These are phyloP conservation scores for Pterophyllum scalare DNA, from an alignment of 2,113 vertebrate species.

Conservation along the genomic window DNA sequence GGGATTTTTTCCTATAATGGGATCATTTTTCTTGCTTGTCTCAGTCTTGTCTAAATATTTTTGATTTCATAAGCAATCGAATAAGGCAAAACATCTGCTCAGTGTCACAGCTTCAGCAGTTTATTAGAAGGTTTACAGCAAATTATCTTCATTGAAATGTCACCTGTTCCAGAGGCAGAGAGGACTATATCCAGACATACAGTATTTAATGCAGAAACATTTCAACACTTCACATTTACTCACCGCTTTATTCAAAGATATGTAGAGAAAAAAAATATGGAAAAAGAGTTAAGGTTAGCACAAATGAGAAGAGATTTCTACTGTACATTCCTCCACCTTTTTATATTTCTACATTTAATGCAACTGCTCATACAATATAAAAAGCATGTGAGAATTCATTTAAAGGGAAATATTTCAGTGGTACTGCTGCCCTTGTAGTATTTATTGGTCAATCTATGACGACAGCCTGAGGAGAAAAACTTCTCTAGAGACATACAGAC, in stretches of 20 bases:
- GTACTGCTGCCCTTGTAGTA: slow-evolving; percentile 9
- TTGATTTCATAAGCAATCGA: not conserved
- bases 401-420: slow-evolving; percentile 11
- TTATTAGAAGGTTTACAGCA: slow-evolving; percentile 54
- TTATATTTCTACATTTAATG: slow-evolving; percentile 47
- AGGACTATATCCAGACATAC: slow-evolving; percentile 11
- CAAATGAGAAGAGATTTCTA: slow-evolving; percentile 15
- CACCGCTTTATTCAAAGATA: slow-evolving; percentile 29
- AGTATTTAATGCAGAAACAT: slow-evolving; percentile 50
- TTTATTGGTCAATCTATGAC: slow-evolving; percentile 25
- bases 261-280: slow-evolving; percentile 3
- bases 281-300: slow-evolving; percentile 15
- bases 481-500: slow-evolving; percentile 22
- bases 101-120: slow-evolving; percentile 46
- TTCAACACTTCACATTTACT: slow-evolving; percentile 9
- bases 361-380: slow-evolving; percentile 36
- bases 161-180: slow-evolving; percentile 10
- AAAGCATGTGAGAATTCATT: slow-evolving; percentile 13
- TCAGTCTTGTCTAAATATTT: not conserved
- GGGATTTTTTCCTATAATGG: not conserved
- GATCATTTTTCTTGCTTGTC: not conserved
- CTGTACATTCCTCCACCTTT: not conserved
- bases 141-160: slow-evolving; percentile 16
- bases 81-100: slow-evolving; percentile 8
- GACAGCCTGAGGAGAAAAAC: slow-evolving; percentile 43